These are phyloP conservation scores for Parnassius mnemosyne DNA, from an alignment of 2,888 invertebrate species.

Conservation along the genomic window DNA sequence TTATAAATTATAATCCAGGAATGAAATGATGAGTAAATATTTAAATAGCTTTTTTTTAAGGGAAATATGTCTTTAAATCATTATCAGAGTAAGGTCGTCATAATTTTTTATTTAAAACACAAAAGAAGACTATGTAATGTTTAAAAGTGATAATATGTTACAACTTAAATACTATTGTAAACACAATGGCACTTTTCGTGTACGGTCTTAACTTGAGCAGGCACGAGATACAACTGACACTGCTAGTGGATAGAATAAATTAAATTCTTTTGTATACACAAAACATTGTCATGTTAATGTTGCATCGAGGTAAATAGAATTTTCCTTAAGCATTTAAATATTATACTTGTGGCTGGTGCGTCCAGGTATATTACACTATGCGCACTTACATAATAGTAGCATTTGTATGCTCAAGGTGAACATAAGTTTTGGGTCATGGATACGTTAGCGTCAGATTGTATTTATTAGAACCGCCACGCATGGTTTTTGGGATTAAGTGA, in stretches of 20 bases:
- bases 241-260: constrained; percentile 45
- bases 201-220: constrained; percentile 13
- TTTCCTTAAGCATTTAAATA: constrained; percentile 46
- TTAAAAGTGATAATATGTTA: too few relatives aligned
- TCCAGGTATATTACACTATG: constrained; percentile 1
- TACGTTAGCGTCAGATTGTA: constrained; percentile 5
- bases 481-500: too few relatives aligned
- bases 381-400: constrained; percentile 6
- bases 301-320: constrained; percentile 43
- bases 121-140: too few relatives aligned
- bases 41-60: too few relatives aligned
- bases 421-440: constrained; percentile 22
- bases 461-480: background rate
- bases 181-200: constrained; percentile 2
- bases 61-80: too few relatives aligned
- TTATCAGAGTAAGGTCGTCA: too few relatives aligned
- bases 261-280: constrained; percentile 49
- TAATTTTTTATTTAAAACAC: too few relatives aligned
- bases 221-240: constrained; percentile 29
- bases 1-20: too few relatives aligned
- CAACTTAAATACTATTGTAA: background rate
- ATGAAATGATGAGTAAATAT: too few relatives aligned
- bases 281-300: constrained; percentile 53
- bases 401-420: constrained; percentile 8
- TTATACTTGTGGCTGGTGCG: background rate